These are phyloP conservation scores for Glareola pratincola DNA, from an alignment of 2,113 vertebrate genomes.

Conservation along the genomic window DNA sequence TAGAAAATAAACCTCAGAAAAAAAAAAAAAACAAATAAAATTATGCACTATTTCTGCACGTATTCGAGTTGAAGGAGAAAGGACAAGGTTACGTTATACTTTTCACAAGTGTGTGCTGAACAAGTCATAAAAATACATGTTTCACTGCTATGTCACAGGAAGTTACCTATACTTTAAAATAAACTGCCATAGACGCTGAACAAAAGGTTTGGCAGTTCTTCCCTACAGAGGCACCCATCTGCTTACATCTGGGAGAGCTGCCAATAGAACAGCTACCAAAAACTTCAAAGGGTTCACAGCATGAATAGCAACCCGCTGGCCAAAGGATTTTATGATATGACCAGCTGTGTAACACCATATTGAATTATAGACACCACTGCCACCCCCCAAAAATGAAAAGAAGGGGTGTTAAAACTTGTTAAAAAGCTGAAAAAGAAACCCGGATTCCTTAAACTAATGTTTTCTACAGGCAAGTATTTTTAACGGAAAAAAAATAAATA, in stretches of 20 bases:
- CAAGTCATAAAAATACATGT: neutral
- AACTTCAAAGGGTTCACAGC: constrained; percentile 50
- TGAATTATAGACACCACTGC: neutral
- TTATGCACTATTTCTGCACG: neutral
- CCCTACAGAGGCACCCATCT: constrained; percentile 6
- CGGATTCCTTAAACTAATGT: neutral
- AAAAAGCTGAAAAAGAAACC: neutral
- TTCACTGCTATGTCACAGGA: neutral
- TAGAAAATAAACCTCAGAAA: neutral
- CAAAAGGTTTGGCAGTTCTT: constrained; percentile 21
- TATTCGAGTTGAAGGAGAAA: neutral
- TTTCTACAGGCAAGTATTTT: neutral
- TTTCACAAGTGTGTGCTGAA: fast-evolving
- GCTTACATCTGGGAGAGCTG: constrained; percentile 42
- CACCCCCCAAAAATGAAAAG: neutral
- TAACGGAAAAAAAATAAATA: neutral
- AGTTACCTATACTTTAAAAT: neutral
- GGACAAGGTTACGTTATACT: neutral
- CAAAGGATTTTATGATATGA: constrained; percentile 47
- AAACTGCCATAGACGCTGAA: neutral
- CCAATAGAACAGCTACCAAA: constrained; percentile 53
- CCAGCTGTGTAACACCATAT: neutral
- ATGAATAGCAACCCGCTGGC: constrained; percentile 28
- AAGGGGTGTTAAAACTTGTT: neutral
- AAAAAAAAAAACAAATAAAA: neutral